These are phyloP conservation scores for Anguilla pacifica DNA, from an alignment of 2,797 vertebrate genomes.

Conservation along the genomic window DNA sequence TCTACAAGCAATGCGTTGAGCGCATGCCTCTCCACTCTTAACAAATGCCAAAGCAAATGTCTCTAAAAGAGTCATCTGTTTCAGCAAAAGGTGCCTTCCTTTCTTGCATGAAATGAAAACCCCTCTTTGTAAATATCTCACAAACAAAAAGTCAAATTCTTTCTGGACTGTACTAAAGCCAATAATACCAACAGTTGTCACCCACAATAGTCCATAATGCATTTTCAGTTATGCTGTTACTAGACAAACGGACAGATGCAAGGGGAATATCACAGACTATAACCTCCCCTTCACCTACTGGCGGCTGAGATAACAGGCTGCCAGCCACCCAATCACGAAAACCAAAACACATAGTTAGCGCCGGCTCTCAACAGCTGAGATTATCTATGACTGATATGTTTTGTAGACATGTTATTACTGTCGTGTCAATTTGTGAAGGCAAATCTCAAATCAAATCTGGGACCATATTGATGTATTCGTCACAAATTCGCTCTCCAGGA, in stretches of 20 bases:
- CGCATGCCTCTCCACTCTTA: neutral
- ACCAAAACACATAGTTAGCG: neutral
- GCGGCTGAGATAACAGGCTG: neutral
- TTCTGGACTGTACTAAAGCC: neutral
- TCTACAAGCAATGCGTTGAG: neutral
- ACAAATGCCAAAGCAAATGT: neutral
- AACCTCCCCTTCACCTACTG: neutral
- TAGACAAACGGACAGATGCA: neutral
- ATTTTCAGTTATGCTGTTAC: neutral
- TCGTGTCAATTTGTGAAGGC: neutral
- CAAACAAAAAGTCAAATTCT: neutral
- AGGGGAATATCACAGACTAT: neutral
- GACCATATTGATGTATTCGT: conserved; percentile 4
- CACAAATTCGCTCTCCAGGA: neutral
- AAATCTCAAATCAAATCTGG: neutral
- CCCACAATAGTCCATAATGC: neutral
- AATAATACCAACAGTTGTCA: neutral
- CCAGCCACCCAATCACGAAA: conserved; percentile 4
- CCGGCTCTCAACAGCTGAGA: neutral
- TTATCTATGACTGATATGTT: conserved; percentile 7
- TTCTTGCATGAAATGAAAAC: neutral
- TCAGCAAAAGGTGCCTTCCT: neutral
- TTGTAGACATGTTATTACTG: conserved; percentile 3
- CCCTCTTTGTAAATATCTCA: neutral
- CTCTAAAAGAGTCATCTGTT: neutral